Base-by-base conservation (phyloP, 1,140 invertebrate genomes). In the Drosophila pseudoobscura region DNA sequence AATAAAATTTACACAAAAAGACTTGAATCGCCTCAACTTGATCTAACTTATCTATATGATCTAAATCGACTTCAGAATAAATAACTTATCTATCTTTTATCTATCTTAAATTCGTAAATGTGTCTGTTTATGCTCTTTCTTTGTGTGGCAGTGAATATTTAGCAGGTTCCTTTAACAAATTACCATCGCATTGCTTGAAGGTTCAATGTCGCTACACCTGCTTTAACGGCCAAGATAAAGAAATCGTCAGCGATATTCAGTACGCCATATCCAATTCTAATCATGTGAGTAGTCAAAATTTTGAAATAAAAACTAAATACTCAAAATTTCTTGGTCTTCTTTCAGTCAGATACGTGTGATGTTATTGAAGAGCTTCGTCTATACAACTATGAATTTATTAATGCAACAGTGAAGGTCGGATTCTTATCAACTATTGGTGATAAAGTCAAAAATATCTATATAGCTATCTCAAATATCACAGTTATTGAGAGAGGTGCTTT, bases 401-500 rank as follows among this genome's bases (percentile, higher is more conserved):
- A 88, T 47, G 64, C 43, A 3, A 63, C 43, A 3, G 1, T 88
- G 7, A 56, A 58, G 0, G 46, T 70, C 9, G 80, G 75, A 29
- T 88, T 88, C 20, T 49, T 88, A 13, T 70, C 71, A 3, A 24
- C 50, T 2, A 80, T 62, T 50, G 53, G 22, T 1, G 26, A 80
- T 24, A 75, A 45, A 17, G 45, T 80, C 22, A 43, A 51, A 8
- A 20, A 3, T 0, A 41, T 88, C 6, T 78, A 78, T 57, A 53
- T 88, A 15, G 68, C 60, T 9, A 54, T 69, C 20, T 80, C 83
- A 2, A 80, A 80, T 50, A 45, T 88, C 6, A 64, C 46, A 0
- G 13, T 22, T 6, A 68, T 88, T 17, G 71, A 60, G 8, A 24
- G 41, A 3, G 80, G 80, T 8, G 77, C 77, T 7, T 88, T 88